phyloP scores from a whole-genome alignment of 2,888 invertebrate genomes.

The Andrena camellia region DNA sequence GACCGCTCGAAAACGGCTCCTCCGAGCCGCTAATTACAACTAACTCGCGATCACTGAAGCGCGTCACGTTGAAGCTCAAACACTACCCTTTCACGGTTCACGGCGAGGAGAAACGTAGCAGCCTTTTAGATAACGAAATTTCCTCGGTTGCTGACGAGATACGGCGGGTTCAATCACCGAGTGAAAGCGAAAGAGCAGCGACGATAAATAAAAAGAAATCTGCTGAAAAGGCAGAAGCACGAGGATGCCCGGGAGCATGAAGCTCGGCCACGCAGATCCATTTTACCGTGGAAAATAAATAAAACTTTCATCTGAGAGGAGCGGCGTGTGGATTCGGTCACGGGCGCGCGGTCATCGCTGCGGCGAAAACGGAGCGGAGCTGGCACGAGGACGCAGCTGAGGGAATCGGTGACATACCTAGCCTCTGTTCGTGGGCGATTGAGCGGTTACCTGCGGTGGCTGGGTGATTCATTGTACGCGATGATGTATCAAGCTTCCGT shows the following conservation, averaged over 20 bases:
- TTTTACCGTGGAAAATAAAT: not conserved
- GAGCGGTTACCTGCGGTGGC: slow-evolving; percentile 46
- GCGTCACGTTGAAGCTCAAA: not conserved
- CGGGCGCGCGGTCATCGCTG: not conserved
- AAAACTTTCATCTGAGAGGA: not conserved
- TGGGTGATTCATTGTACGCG: slow-evolving; percentile 45
- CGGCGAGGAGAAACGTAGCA: not conserved
- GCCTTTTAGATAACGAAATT: slow-evolving; percentile 1
- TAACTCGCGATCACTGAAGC: slow-evolving; percentile 3
- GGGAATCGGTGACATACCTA: slow-evolving; percentile 46
- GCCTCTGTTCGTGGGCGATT: slow-evolving; percentile 13
- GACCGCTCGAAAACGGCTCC: slow-evolving; percentile 9
- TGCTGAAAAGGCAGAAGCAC: not conserved
- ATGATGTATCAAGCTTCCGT: slow-evolving; percentile 23
- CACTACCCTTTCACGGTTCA: not conserved
- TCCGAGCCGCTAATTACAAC: slow-evolving; percentile 46
- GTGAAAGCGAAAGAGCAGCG: slow-evolving; percentile 13
- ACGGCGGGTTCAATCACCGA: slow-evolving; percentile 11
- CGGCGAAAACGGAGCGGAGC: slow-evolving; percentile 2
- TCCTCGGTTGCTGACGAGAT: not conserved
- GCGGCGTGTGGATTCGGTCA: slow-evolving; percentile 2
- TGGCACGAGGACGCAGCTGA: slow-evolving; percentile 8
- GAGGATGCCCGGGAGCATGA: not conserved
- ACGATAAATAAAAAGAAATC: slow-evolving; percentile 19
- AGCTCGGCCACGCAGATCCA: not conserved